phyloP scores from a whole-genome alignment of 1,140 invertebrate species.

The Atta colombica region DNA sequence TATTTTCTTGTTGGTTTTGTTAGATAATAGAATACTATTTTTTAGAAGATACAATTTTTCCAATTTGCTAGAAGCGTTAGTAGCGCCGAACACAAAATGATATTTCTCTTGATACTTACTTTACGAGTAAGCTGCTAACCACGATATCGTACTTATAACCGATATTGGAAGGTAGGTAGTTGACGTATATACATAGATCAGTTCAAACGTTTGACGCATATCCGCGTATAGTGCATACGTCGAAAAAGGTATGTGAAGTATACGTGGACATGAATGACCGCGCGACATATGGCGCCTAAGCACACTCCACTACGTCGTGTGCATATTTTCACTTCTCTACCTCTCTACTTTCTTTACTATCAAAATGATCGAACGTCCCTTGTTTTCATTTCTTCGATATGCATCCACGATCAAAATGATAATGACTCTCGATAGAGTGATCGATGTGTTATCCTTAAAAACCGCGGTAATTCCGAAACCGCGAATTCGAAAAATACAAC shows the following conservation, averaged over 20 bases:
- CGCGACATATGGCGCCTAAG: conserved; percentile 61
- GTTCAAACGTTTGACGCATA: conserved; percentile 12
- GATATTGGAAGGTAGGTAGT: conserved; percentile 24
- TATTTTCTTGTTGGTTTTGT: background rate
- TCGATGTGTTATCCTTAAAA: background rate
- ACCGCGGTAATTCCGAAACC: background rate
- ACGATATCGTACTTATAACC: conserved; percentile 50
- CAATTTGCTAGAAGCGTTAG: conserved; percentile 12
- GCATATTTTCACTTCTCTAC: conserved; percentile 10
- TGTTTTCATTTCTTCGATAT: conserved; percentile 28
- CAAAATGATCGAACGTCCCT: conserved; percentile 25
- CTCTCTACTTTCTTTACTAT: conserved; percentile 19
- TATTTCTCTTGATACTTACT: conserved; percentile 40
- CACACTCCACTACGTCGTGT: conserved; percentile 23
- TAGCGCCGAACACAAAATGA: background rate
- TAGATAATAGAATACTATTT: background rate
- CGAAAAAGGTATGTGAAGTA: conserved; percentile 36
- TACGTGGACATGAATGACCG: conserved; percentile 72
- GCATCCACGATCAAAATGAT: background rate
- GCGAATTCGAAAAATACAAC: background rate
- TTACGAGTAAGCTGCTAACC: background rate
- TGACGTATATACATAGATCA: conserved; percentile 29
- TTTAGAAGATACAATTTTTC: background rate
- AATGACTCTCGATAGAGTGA: background rate
- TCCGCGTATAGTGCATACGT: conserved; percentile 18